These are phyloP conservation scores for Ricordea florida DNA, from an alignment of 92 coral and sea anemone genomes.

Conservation along the genomic window DNA sequence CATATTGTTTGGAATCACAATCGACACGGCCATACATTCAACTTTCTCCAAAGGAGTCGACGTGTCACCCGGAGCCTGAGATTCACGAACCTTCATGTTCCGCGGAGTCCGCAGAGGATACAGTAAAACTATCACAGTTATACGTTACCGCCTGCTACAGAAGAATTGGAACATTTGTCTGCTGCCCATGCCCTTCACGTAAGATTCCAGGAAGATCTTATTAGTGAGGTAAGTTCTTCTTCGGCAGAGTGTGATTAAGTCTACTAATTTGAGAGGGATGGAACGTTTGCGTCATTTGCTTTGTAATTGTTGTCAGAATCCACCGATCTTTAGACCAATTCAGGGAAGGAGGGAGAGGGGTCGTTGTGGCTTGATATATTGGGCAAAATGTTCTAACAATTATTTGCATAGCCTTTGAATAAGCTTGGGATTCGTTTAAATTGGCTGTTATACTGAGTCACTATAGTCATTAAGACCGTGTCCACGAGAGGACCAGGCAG, in stretches of 20 bases:
- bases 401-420: conserved; percentile 4
- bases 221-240: conserved; percentile 21
- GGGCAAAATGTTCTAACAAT: no score
- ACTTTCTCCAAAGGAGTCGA: no score
- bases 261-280: conserved; percentile 5
- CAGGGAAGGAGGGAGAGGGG: background rate
- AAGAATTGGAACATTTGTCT: conserved; percentile 14
- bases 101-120: conserved; percentile 17
- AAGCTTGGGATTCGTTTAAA: conserved; percentile 6
- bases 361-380: conserved; percentile 1
- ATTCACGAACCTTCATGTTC: conserved; percentile 13
- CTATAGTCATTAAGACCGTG: no score
- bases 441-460: conserved; percentile 1
- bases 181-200: conserved; percentile 7
- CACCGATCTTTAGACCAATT: conserved; percentile 6
- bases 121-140: conserved; percentile 1
- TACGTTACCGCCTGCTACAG: conserved; percentile 19
- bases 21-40: no score
- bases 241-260: conserved; percentile 9
- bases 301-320: conserved; percentile 9
- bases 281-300: conserved; percentile 4
- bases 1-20: no score
- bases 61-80: conserved; percentile 10
- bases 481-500: no score
- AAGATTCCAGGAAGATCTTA: conserved; percentile 18